A percentile compares a stretch with the other conserved stretches of the same genome.
Conservation (phyloP, 2,797 vertebrate genomes). For the Gambelia wislizenii region DNA sequence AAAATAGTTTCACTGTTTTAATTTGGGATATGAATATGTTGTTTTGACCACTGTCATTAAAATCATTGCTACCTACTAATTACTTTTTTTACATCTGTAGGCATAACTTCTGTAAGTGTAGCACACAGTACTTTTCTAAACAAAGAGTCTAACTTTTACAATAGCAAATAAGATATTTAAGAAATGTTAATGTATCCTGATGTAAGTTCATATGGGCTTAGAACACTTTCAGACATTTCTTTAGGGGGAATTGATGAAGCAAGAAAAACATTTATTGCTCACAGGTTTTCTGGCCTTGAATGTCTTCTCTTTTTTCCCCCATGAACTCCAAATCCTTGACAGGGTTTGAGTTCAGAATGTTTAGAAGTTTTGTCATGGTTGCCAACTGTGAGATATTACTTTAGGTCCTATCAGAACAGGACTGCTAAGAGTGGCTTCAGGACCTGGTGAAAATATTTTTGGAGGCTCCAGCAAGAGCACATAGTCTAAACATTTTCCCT, state of each 20-base stretch:
- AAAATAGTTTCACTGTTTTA: constrained; percentile 25
- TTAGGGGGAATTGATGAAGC: not conserved
- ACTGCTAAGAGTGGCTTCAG: too few species aligned
- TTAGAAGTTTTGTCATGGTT: too few species aligned
- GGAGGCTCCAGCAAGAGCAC: not conserved
- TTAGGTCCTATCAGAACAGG: too few species aligned
- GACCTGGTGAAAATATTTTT: not conserved
- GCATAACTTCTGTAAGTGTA: not conserved
- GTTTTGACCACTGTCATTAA: not conserved
- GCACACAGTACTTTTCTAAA: not conserved
- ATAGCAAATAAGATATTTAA: not conserved
- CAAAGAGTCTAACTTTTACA: not conserved
- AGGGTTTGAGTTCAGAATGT: not conserved
- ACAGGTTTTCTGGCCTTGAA: not conserved
- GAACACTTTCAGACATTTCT: not conserved
- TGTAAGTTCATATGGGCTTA: not conserved
- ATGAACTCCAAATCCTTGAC: not conserved
- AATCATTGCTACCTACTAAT: too few species aligned
- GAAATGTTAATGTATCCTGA: not conserved
- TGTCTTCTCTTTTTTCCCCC: not conserved
- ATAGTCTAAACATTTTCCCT: too few species aligned
- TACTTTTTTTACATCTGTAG: not conserved
- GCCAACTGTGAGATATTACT: too few species aligned
- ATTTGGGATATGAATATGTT: constrained; percentile 8
- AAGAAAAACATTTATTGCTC: not conserved